Conservation (phyloP, 1,140 invertebrate species). For the Papilio polytes region DNA sequence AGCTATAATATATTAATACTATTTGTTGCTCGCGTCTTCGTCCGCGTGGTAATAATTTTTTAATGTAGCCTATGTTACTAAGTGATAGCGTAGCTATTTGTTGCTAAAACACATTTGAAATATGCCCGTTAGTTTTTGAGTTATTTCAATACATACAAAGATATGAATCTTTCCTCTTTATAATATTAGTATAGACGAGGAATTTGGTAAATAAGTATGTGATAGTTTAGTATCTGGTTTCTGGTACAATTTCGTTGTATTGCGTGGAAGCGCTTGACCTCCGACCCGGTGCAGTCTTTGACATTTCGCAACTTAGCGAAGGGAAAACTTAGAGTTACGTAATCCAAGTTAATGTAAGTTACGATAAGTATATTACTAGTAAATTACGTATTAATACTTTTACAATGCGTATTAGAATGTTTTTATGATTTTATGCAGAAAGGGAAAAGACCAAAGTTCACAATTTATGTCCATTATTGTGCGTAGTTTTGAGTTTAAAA, state of each 20-base stretch:
- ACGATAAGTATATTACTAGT: background rate
- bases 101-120: no score
- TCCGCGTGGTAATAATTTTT: no score
- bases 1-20: no score
- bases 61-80: no score
- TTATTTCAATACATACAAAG: no score
- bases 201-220: background rate
- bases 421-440: no score
- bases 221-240: background rate
- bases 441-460: background rate
- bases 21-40: no score
- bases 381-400: background rate
- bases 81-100: no score
- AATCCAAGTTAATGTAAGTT: constrained; percentile 31
- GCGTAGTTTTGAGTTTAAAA: background rate
- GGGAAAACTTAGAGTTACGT: constrained; percentile 37
- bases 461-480: background rate
- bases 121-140: no score
- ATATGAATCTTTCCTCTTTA: no score
- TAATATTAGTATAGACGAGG: no score
- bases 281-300: constrained; percentile 17
- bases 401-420: background rate
- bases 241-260: constrained; percentile 22
- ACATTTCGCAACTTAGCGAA: constrained; percentile 37
- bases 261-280: constrained; percentile 13